Evolutionary conservation across 2,888 invertebrate genomes (phyloP).

Genomic region (Amphiduros pacificus): DNA sequence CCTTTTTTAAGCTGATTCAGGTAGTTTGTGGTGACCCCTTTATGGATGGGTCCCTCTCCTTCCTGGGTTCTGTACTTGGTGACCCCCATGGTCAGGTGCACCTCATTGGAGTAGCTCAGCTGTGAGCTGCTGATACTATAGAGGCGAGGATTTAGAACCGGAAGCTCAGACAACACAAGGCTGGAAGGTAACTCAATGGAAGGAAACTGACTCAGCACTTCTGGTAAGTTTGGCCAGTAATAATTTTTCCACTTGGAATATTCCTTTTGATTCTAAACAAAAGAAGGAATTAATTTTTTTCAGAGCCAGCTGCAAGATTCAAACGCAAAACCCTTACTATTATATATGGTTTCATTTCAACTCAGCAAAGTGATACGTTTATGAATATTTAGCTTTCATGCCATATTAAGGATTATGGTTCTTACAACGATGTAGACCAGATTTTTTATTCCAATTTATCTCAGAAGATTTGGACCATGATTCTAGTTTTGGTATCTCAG

Average conservation of each 20-base stretch:
- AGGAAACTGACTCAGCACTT: constrained; percentile 84
- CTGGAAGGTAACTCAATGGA: constrained; percentile 83
- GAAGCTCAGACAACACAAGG: constrained; percentile 78
- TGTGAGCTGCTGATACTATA: constrained; percentile 93
- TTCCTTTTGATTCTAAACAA: constrained; percentile 81
- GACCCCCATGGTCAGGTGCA: constrained; percentile 90
- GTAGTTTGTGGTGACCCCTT: constrained; percentile 93
- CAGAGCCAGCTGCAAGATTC: no score
- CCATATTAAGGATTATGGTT: no score
- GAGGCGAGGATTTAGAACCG: constrained; percentile 85
- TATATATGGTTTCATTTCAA: no score
- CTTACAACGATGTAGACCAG: no score
- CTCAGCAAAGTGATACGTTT: no score
- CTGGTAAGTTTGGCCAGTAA: constrained; percentile 75
- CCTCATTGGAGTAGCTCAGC: constrained; percentile 69
- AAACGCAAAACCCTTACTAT: no score
- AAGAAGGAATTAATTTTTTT: no score
- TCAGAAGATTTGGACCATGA: no score
- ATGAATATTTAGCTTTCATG: no score
- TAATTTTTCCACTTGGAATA: constrained; percentile 94
- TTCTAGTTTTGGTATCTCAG: no score
- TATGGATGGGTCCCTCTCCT: constrained; percentile 74
- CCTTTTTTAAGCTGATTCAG: constrained; percentile 74
- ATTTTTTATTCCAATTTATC: no score
- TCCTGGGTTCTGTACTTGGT: constrained; percentile 66